Evolutionary conservation across 2,113 vertebrate genomes (phyloP), one percentile per base, ranked within the genome.

Genomic region (Xenopus tropicalis): DNA sequence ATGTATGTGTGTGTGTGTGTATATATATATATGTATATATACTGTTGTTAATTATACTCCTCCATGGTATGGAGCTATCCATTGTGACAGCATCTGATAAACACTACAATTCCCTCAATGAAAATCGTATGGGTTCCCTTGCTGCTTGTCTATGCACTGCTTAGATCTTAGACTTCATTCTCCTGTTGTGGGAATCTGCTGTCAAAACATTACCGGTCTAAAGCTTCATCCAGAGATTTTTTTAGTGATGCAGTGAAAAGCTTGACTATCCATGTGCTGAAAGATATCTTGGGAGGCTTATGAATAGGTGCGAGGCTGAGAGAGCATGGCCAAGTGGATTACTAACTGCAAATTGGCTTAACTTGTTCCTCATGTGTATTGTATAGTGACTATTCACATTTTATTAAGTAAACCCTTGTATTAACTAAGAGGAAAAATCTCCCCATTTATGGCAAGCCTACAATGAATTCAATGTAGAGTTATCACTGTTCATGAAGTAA

Each of bases 261-360:
- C 54, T 58, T 29, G 66, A 37, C 65, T 68, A 66, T 66, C 54
- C 43, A 51, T 67, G 72, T 67, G 56, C 65, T 74, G 14, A 61
- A 54, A 74, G 14, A 58, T 52, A 67, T 72, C 61, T 61, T 74
- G 64, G 64, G 64, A 59, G 42, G 64, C 23, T 67, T 68, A 74
- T 74, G 51, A 72, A 65, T 25, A 72, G 62, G 64, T 61, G 23
- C 64, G 51, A 67, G 56, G 24, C 44, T 66, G 44, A 20, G 19
- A 24, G 24, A 66, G 64, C 72, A 69, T 62, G 58, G 57, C 72
- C 66, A 75, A 75, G 44, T 69, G 57, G 66, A 69, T 75, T 75
- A 75, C 65, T 62, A 69, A 75, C 65, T 54, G 72, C n/a, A 75
- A 75, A 75, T 52, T 75, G 72, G 72, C 66, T 75, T 75, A 75